Conservation (phyloP, 1,140 invertebrate species). For the Musca domestica region DNA sequence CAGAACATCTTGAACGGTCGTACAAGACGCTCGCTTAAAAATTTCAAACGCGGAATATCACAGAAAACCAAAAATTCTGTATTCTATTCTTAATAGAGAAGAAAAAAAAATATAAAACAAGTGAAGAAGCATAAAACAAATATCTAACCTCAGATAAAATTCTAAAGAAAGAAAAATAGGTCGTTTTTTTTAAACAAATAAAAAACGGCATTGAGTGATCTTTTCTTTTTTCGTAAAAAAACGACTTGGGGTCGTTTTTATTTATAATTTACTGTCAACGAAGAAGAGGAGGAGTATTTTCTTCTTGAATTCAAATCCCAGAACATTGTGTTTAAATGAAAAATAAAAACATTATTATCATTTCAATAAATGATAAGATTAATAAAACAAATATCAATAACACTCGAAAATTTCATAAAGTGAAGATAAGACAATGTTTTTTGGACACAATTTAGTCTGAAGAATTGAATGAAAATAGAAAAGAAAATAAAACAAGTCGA, state of each 20-base stretch:
- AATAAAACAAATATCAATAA: neutral
- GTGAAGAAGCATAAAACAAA: neutral
- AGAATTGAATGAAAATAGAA: no score
- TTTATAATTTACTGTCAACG: no score
- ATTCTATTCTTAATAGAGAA: neutral
- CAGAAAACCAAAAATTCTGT: neutral
- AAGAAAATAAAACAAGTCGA: no score
- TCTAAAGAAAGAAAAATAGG: neutral
- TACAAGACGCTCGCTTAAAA: slow-evolving; percentile 17
- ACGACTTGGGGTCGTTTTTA: no score
- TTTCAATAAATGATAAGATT: slow-evolving; percentile 4
- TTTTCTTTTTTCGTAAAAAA: neutral
- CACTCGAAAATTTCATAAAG: neutral
- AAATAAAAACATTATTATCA: no score
- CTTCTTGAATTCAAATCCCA: no score
- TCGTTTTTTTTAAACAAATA: neutral
- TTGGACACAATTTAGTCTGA: no score
- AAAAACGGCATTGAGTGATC: neutral
- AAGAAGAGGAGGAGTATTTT: no score
- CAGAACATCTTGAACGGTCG: slow-evolving; percentile 26
- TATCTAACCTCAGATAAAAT: neutral
- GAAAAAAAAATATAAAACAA: neutral
- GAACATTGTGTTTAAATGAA: no score
- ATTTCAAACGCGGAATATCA: neutral
- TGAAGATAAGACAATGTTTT: slow-evolving; percentile 4